phyloP scores from a whole-genome alignment of 2,797 vertebrate genomes.

The Myoxocephalus aenaeus region DNA sequence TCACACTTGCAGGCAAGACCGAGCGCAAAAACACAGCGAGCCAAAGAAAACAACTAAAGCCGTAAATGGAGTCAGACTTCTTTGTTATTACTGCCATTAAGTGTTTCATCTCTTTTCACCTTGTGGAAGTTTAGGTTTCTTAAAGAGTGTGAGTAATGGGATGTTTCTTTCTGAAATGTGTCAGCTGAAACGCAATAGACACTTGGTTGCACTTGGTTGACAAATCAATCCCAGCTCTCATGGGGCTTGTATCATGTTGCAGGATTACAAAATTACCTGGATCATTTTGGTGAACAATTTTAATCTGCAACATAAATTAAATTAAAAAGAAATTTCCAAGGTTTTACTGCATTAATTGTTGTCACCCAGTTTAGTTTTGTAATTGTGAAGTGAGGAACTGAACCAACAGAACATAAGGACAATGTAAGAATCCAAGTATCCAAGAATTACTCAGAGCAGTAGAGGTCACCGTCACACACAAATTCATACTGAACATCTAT shows the following conservation, averaged over 20 bases:
- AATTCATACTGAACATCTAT: neutral
- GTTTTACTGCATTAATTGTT: conserved; percentile 16
- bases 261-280: conserved; percentile 35
- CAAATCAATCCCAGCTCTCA: conserved; percentile 40
- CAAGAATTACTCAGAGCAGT: conserved; percentile 42
- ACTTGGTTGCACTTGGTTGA: conserved; percentile 29
- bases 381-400: conserved; percentile 6
- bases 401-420: conserved; percentile 9
- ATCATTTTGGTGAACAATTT: conserved; percentile 14
- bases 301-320: neutral
- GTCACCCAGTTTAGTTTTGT: conserved; percentile 6
- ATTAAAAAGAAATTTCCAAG: conserved; percentile 3
- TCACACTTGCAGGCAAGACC: conserved; percentile 52
- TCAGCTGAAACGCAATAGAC: conserved; percentile 10
- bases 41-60: conserved; percentile 79
- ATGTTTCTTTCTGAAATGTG: conserved; percentile 30
- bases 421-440: neutral
- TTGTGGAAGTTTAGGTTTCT: conserved; percentile 24
- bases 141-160: conserved; percentile 6
- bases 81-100: conserved; percentile 67
- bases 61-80: conserved; percentile 62
- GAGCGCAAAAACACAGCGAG: conserved; percentile 38
- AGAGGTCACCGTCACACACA: conserved; percentile 38
- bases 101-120: conserved; percentile 63
- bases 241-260: conserved; percentile 1